phyloP scores from a whole-genome alignment of 2,113 vertebrate species.

The Cyanocitta stelleri region DNA sequence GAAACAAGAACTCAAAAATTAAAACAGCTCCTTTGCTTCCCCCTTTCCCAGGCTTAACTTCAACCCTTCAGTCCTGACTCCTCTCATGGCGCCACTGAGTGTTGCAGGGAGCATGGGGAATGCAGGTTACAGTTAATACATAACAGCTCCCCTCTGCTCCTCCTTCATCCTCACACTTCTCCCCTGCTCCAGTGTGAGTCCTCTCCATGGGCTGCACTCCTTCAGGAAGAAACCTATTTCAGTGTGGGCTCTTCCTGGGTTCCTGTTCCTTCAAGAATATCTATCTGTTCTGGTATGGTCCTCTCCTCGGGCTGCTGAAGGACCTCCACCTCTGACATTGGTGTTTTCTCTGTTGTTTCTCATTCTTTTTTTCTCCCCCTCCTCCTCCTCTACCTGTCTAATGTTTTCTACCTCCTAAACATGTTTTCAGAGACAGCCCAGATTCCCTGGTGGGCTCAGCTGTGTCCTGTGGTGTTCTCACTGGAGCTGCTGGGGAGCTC shows the following conservation, averaged over 20 bases:
- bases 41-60: not conserved
- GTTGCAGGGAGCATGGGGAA: not conserved
- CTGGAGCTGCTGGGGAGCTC: not conserved
- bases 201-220: not conserved
- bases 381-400: not conserved
- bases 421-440: not conserved
- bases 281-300: not conserved
- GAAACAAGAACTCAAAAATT: not conserved
- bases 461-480: not conserved
- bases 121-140: not conserved
- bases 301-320: not conserved
- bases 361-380: accelerated
- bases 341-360: not conserved
- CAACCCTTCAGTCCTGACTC: not conserved
- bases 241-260: not conserved
- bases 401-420: not conserved
- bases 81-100: not conserved
- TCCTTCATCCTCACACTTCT: not conserved
- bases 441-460: not conserved
- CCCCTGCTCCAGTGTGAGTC: not conserved
- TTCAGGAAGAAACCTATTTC: not conserved
- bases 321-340: not conserved
- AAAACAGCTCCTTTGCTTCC: not conserved
- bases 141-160: not conserved
- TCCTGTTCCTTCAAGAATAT: not conserved